These are phyloP conservation scores for Fragum sueziense DNA, from an alignment of 2,888 invertebrate genomes.

Conservation along the genomic window DNA sequence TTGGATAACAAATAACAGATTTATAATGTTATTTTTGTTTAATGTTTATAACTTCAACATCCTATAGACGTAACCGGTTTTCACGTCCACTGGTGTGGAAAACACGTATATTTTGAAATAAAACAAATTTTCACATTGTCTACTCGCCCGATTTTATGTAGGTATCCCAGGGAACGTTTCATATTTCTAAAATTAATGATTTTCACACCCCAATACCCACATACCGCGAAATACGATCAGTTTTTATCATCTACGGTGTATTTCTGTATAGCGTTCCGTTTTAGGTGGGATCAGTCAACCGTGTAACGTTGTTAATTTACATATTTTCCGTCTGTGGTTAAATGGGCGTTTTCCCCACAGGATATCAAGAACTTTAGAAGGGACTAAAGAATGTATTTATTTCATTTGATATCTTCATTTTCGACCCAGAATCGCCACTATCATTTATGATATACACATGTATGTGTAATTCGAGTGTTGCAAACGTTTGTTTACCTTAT, in stretches of 20 bases:
- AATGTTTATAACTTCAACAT: constrained; percentile 8
- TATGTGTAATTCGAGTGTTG: no score
- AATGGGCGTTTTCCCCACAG: no score
- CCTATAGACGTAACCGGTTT: constrained; percentile 18
- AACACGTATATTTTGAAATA: constrained; percentile 18
- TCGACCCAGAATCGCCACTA: no score
- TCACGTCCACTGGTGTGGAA: constrained; percentile 9
- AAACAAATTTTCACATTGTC: background rate
- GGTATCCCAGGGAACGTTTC: constrained; percentile 17
- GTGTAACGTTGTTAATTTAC: background rate
- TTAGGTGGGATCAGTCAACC: background rate
- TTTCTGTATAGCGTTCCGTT: constrained; percentile 2
- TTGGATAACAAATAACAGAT: no score
- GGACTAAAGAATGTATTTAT: background rate
- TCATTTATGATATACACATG: no score
- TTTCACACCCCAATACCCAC: constrained; percentile 24
- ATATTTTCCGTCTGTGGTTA: no score
- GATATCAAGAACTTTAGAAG: no score
- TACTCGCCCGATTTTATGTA: constrained; percentile 8
- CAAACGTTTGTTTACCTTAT: no score
- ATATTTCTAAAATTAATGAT: constrained; percentile 24
- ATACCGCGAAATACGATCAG: constrained; percentile 1
- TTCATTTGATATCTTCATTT: no score
- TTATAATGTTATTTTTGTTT: no score
- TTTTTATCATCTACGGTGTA: constrained; percentile 10